phyloP scores from a whole-genome alignment of 2,797 vertebrate genomes.

The Saguinus oedipus region DNA sequence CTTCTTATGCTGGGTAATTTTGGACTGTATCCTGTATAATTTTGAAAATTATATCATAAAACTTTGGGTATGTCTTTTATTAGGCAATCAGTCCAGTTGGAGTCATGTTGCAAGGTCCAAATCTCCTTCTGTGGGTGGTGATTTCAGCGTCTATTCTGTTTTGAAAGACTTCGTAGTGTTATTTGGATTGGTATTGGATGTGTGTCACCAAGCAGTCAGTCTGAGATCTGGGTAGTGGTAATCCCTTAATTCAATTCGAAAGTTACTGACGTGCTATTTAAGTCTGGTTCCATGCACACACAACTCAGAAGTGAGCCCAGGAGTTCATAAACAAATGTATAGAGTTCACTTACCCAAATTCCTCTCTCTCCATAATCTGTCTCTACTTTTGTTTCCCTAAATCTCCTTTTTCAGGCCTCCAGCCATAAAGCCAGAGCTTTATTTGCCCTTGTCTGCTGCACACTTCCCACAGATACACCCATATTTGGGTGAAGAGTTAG shows the following conservation, averaged over 20 bases:
- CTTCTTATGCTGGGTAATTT: neutral
- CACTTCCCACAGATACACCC: neutral
- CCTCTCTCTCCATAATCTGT: neutral
- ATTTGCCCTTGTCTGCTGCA: neutral
- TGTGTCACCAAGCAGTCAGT: neutral
- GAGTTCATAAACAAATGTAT: neutral
- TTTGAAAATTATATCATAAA: constrained; percentile 32
- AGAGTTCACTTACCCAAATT: neutral
- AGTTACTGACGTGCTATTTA: neutral
- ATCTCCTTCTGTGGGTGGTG: neutral
- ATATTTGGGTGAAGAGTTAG: neutral
- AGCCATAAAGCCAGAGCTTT: neutral
- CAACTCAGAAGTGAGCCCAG: neutral
- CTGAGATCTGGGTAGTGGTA: neutral
- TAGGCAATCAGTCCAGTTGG: neutral
- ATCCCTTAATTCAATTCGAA: neutral
- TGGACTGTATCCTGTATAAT: neutral
- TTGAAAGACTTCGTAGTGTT: neutral
- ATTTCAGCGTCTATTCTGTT: neutral
- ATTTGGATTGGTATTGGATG: neutral
- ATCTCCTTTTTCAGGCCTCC: neutral
- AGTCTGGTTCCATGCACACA: neutral
- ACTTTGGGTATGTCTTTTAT: neutral
- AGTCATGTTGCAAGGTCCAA: neutral
- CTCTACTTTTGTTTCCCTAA: neutral